Conservation (phyloP, 2,797 vertebrate genomes). For the Protonibea diacanthus region DNA sequence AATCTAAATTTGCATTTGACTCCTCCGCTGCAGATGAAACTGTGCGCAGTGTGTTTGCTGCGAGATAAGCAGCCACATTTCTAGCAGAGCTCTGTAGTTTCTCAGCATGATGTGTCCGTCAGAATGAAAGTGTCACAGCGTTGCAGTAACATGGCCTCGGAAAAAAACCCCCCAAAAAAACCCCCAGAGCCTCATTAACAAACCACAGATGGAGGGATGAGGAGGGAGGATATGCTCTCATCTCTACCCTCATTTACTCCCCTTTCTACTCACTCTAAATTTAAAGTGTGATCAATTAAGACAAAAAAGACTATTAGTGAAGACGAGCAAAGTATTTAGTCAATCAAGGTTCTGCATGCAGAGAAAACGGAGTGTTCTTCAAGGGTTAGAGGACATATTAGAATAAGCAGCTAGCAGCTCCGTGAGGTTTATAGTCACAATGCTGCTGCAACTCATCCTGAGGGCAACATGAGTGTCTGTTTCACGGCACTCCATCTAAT, state of each 20-base stretch:
- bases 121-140: conserved; percentile 6
- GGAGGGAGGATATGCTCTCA: conserved; percentile 25
- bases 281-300: conserved; percentile 19
- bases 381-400: not conserved
- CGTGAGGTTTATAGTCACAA: too few relatives aligned
- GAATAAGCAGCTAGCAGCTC: too few relatives aligned
- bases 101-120: conserved; percentile 13
- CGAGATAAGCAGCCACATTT: conserved; percentile 8
- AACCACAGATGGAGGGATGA: conserved; percentile 64
- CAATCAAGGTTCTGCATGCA: not conserved
- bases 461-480: not conserved
- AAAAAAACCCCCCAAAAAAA: conserved; percentile 27
- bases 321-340: not conserved
- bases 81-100: not conserved
- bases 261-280: conserved; percentile 7
- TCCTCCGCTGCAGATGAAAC: not conserved
- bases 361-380: not conserved
- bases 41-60: not conserved
- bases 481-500: too few relatives aligned
- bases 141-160: conserved; percentile 17
- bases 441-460: too few relatives aligned
- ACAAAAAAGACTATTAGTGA: not conserved
- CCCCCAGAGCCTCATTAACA: conserved; percentile 60
- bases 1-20: not conserved
- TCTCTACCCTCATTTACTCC: conserved; percentile 18